phyloP scores from a whole-genome alignment of 2,113 vertebrate species.

The Uria aalge region DNA sequence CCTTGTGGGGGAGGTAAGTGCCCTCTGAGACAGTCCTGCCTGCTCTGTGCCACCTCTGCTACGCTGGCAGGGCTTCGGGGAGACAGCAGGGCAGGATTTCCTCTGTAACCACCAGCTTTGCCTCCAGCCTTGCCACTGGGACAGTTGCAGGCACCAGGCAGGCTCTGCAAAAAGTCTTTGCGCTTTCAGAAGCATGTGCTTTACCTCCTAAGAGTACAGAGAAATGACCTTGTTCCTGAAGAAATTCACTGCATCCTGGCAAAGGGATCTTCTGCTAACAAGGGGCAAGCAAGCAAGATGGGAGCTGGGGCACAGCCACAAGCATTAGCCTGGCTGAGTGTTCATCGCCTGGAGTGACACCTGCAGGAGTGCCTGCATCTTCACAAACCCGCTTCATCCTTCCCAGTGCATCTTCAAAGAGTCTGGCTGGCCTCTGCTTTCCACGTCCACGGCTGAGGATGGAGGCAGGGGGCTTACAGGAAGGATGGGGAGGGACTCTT shows the following conservation, averaged over 20 bases:
- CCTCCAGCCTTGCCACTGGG: background rate
- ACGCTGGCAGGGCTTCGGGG: accelerated
- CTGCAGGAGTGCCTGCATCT: background rate
- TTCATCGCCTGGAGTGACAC: accelerated
- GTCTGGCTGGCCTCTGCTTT: background rate
- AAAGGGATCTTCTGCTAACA: background rate
- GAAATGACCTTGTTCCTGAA: background rate
- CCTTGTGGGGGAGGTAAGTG: background rate
- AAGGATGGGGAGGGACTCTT: too few species aligned
- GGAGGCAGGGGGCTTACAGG: background rate
- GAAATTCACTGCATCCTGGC: background rate
- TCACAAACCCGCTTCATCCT: background rate
- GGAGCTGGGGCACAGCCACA: background rate
- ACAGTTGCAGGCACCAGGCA: background rate
- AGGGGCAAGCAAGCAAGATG: background rate
- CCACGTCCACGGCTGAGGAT: accelerated
- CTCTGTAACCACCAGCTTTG: background rate
- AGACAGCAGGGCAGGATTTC: background rate
- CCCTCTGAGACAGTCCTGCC: background rate
- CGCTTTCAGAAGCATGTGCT: background rate
- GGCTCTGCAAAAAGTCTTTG: background rate
- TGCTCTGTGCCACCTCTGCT: background rate
- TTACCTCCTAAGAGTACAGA: background rate
- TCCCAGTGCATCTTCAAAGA: accelerated
- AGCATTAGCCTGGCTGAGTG: background rate